These are phyloP conservation scores for Nomada hirtipes DNA, from an alignment of 2,888 invertebrate genomes.

Conservation along the genomic window DNA sequence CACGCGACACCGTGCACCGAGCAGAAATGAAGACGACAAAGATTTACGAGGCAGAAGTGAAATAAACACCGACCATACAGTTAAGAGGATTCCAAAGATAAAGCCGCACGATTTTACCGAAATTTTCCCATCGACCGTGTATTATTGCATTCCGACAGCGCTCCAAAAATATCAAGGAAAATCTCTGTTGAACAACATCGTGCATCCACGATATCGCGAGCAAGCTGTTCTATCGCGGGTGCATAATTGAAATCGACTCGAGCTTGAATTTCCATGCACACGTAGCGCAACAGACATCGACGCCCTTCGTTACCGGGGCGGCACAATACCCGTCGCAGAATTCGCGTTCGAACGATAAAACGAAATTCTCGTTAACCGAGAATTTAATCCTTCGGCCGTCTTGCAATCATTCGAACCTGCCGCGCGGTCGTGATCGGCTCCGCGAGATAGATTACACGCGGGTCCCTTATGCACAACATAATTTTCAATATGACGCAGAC, in stretches of 20 bases:
- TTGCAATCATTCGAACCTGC: conserved; percentile 21
- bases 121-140: neutral
- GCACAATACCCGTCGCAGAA: neutral
- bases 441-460: conserved; percentile 48
- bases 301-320: neutral
- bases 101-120: neutral
- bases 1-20: neutral
- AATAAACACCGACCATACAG: neutral
- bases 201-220: neutral
- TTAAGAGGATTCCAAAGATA: conserved; percentile 7
- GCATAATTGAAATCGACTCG: conserved; percentile 5
- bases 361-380: conserved; percentile 36
- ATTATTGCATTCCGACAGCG: neutral
- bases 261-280: neutral
- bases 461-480: conserved; percentile 56
- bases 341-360: neutral
- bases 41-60: conserved; percentile 22
- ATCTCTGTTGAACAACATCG: neutral
- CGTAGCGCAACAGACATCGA: neutral
- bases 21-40: neutral
- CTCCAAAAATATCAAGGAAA: neutral
- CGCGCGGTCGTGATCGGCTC: conserved; percentile 23
- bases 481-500: conserved; percentile 53
- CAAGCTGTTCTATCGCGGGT: neutral
- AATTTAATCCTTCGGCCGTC: conserved; percentile 42